phyloP scores from a whole-genome alignment of 2,113 vertebrate species.

The Eurypyga helias region DNA sequence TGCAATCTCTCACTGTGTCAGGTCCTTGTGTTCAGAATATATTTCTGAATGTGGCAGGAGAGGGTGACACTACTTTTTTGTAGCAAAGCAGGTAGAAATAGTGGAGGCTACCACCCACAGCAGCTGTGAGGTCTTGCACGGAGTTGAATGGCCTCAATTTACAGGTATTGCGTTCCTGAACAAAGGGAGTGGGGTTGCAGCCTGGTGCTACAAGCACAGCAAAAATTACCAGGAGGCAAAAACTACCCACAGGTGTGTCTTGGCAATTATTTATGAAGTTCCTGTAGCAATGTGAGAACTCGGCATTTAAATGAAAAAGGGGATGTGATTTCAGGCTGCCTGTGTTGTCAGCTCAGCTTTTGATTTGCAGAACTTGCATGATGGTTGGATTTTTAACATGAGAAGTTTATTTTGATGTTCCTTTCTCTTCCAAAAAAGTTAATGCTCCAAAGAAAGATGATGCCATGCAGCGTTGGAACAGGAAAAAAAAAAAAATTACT shows the following conservation, averaged over 20 bases:
- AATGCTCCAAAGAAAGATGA: background rate
- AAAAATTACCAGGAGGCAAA: background rate
- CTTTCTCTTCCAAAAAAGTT: background rate
- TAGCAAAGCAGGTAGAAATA: background rate
- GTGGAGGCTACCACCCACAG: background rate
- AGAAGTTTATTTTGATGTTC: background rate
- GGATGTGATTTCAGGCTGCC: background rate
- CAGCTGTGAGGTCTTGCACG: background rate
- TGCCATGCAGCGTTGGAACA: background rate
- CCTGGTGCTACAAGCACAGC: too few relatives aligned
- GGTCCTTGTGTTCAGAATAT: background rate
- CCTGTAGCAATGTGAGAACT: background rate
- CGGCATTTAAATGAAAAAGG: background rate
- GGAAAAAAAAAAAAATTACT: background rate
- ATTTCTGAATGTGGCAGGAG: background rate
- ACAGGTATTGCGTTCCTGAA: background rate
- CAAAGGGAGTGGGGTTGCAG: background rate
- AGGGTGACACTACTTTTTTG: background rate
- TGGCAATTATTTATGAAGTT: background rate
- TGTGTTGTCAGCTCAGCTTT: background rate
- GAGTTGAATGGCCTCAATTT: background rate
- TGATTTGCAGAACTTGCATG: background rate
- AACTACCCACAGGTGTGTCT: rapidly evolving
- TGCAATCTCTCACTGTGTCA: rapidly evolving
- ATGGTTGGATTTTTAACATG: background rate